Percentiles rank a stretch among this genome's conserved stretches.
phyloP scores from a whole-genome alignment of 1,140 invertebrate species.

The Listronotus bonariensis region DNA sequence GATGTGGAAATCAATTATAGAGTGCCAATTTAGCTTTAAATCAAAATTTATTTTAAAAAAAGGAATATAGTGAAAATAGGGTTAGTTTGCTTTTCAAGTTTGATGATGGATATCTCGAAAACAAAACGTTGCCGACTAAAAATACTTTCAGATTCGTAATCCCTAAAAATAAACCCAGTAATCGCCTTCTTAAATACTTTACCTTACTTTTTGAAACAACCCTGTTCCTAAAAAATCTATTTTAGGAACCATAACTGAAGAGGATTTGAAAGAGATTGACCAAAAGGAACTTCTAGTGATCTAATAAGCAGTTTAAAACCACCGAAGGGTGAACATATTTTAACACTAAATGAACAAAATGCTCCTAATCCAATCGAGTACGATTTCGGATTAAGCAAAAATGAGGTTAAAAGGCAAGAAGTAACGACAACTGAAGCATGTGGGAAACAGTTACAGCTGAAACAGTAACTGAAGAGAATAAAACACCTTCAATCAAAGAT shows the following conservation, averaged over 20 bases:
- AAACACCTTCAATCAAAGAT: conserved; percentile 63
- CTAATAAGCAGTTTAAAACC: conserved; percentile 47
- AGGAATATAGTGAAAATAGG: too few relatives aligned
- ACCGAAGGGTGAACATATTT: conserved; percentile 19
- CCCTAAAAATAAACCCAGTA: too few relatives aligned
- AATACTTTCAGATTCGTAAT: too few relatives aligned
- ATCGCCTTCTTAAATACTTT: too few relatives aligned
- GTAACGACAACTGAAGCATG: conserved; percentile 43
- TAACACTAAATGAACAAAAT: conserved; percentile 48
- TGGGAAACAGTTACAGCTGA: conserved; percentile 48
- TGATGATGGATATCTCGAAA: too few relatives aligned
- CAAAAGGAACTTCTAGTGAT: conserved; percentile 47
- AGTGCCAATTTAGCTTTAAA: too few relatives aligned
- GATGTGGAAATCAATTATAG: too few relatives aligned
- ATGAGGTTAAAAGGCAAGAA: conserved; percentile 52
- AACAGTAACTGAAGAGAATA: conserved; percentile 49
- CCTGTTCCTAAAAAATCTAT: too few relatives aligned
- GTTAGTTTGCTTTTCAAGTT: too few relatives aligned
- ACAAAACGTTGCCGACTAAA: too few relatives aligned
- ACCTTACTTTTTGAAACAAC: too few relatives aligned
- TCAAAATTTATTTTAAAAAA: too few relatives aligned
- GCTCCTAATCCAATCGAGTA: conserved; percentile 47
- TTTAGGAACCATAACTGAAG: conserved; percentile 50
- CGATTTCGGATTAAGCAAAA: conserved; percentile 43
- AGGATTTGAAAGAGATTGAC: conserved; percentile 49